Conservation (phyloP, 2,888 invertebrate genomes). For the Tetragonula carbonaria region DNA sequence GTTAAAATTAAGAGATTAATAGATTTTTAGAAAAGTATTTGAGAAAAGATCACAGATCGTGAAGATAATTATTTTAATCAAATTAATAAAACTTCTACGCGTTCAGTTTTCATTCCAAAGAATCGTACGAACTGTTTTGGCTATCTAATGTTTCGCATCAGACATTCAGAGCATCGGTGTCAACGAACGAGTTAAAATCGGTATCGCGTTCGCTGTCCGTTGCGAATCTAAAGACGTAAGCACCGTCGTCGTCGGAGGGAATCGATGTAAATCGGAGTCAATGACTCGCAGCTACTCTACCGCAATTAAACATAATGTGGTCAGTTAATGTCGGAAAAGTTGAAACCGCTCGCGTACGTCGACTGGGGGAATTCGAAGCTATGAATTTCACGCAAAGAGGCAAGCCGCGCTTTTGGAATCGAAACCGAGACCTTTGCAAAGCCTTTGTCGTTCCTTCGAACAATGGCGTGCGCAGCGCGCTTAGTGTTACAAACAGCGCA, state of each 20-base stretch:
- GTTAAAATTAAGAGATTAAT: too few relatives aligned
- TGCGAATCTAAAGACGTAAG: not conserved
- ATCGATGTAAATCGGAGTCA: conserved; percentile 53
- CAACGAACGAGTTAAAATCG: not conserved
- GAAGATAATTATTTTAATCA: too few relatives aligned
- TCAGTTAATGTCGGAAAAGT: conserved; percentile 18
- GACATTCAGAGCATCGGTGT: not conserved
- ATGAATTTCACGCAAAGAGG: not conserved
- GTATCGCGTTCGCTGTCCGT: not conserved
- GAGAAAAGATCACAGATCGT: not conserved
- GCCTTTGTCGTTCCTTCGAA: not conserved
- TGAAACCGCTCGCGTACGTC: conserved; percentile 16
- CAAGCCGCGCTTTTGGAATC: not conserved
- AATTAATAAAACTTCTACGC: too few relatives aligned
- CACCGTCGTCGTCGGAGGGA: conserved; percentile 18
- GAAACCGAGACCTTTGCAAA: not conserved
- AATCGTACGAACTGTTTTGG: too few relatives aligned
- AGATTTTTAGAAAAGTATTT: not conserved
- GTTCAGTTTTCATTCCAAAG: too few relatives aligned
- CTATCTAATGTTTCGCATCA: not conserved
- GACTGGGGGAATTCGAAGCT: not conserved
- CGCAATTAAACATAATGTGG: conserved; percentile 37
- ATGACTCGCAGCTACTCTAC: conserved; percentile 51
- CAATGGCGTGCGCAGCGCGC: not conserved
- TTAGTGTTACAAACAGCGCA: not conserved